phyloP scores from a whole-genome alignment of 2,113 vertebrate species.

The Semicossyphus pulcher region DNA sequence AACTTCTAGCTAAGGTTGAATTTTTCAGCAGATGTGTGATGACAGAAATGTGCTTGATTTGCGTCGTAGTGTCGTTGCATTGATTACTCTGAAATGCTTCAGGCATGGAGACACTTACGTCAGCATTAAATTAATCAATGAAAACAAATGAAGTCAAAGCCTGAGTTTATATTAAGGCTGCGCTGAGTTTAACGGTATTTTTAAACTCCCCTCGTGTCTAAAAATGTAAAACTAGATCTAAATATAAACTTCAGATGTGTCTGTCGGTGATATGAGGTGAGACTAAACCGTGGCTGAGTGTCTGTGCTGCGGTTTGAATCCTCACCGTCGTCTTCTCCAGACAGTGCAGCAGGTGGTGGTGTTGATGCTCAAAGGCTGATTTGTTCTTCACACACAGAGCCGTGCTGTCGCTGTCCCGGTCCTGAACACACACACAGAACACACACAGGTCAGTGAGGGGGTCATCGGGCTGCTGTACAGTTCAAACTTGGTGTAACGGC shows the following conservation, averaged over 20 bases:
- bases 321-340: constrained; percentile 93
- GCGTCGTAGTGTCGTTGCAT: no score
- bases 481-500: no score
- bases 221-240: background rate
- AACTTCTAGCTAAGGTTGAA: no score
- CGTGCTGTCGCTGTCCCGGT: constrained; percentile 79
- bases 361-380: constrained; percentile 91
- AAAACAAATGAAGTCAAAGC: no score
- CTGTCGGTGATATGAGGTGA: background rate
- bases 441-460: no score
- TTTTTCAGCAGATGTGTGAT: no score
- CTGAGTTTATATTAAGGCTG: background rate
- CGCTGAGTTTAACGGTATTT: background rate
- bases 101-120: no score
- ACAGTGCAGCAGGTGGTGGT: constrained; percentile 92
- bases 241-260: background rate
- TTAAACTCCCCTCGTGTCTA: background rate
- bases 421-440: constrained; percentile 69
- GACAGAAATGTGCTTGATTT: no score
- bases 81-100: no score
- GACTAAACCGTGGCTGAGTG: no score
- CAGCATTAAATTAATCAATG: no score
- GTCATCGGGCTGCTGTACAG: no score
- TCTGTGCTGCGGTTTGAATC: background rate
- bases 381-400: constrained; percentile 87